Base-by-base conservation (phyloP, 1,140 invertebrate species). In the Charaxes varanes region DNA sequence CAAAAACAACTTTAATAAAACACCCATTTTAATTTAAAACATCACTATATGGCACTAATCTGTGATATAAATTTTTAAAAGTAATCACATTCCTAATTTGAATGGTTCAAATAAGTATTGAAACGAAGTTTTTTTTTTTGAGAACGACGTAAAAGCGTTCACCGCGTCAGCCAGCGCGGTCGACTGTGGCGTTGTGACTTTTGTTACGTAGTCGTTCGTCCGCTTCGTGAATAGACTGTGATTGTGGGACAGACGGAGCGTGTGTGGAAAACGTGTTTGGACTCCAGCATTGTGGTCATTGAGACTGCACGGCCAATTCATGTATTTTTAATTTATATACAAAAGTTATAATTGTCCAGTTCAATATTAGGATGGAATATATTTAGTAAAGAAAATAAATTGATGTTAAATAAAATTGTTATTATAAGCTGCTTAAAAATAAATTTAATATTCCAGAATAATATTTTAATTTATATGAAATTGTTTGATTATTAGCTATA, bases 1-100 rank as follows among this genome's bases (percentile, higher is more conserved):
- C 47, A 78, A 60, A 58, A 79, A 61, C 44, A 83, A 63, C 42
- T 57, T 62, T 41, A 64, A 55, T 52, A 74, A 49, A 57, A 74
- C 68, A 77, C 72, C 57, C 76, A 80, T 77, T 62, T 71, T 64
- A 44, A 58, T 47, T 58, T 52, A 53, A 68, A 68, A 71, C 70
- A 78, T 78, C 72, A 79, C 72, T 73, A 62, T 80, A 83, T 83
- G 79, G 79, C 79, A 83, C 79, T 55, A 62, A 54, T 38, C 52
- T 22, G 27, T 27, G 23, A 27, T 4, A 10, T 14, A 15, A 28
- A 14, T 8, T 31, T 32, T 42, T 38, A 41, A 47, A 48, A 63
- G 46, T 37, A 56, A 56, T 74, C 65, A 76, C 78, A 74, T 78
- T 70, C 57, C 68, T 62, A 56, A 53, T 53, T 63, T 63, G 40